These are phyloP conservation scores for Lateolabrax maculatus DNA, from an alignment of 2,797 vertebrate species.

Conservation along the genomic window DNA sequence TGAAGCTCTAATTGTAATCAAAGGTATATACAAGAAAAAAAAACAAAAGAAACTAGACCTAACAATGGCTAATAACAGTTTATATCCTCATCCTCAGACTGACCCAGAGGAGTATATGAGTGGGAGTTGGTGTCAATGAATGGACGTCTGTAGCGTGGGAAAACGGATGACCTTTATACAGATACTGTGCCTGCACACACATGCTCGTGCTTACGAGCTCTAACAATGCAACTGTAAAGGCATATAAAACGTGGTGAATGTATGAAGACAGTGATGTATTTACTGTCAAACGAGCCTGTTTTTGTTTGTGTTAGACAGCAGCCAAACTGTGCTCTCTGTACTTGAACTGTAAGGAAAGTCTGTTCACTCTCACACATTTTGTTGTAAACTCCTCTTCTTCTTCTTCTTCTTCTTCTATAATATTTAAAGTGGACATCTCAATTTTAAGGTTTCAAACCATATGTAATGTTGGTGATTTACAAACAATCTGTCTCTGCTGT, in stretches of 20 bases:
- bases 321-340: no score
- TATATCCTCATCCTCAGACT: neutral
- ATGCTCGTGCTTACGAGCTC: neutral
- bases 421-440: no score
- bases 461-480: no score
- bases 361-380: no score
- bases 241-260: neutral
- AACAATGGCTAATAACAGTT: neutral
- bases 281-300: neutral
- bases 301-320: neutral
- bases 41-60: neutral
- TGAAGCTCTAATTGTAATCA: no score
- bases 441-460: no score
- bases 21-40: neutral
- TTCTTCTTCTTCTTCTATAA: no score
- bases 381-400: no score
- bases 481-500: no score
- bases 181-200: neutral
- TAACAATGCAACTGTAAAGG: neutral
- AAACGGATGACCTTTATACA: constrained; percentile 34
- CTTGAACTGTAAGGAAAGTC: no score
- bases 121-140: constrained; percentile 32
- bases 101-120: constrained; percentile 7
- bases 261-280: neutral
- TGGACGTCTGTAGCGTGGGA: constrained; percentile 32